These are phyloP conservation scores for Papilio glaucus DNA, from an alignment of 1,140 invertebrate genomes.

Conservation along the genomic window DNA sequence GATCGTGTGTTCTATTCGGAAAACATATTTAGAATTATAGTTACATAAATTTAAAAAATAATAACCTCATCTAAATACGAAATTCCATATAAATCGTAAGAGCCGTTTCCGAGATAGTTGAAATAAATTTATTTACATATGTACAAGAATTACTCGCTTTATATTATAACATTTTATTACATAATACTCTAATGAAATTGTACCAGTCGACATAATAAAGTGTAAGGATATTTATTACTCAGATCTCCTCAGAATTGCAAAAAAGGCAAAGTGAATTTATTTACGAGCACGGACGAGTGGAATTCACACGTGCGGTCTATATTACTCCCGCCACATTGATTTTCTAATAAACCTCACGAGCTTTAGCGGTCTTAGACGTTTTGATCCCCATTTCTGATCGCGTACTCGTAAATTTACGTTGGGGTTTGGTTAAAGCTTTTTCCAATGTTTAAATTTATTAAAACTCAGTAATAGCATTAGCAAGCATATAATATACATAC, in stretches of 20 bases:
- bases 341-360: not conserved
- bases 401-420: not conserved
- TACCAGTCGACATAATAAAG: not conserved
- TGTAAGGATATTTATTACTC: not conserved
- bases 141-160: no score
- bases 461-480: not conserved
- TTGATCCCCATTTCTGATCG: not conserved
- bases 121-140: no score
- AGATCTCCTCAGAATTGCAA: not conserved
- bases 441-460: not conserved
- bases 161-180: no score
- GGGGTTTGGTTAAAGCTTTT: not conserved
- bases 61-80: no score
- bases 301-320: slow-evolving; percentile 18
- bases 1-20: no score
- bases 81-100: no score
- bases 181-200: not conserved
- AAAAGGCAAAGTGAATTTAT: not conserved
- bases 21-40: no score
- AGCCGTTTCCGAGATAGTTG: no score
- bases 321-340: slow-evolving; percentile 13
- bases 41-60: no score
- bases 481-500: no score
- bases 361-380: not conserved
- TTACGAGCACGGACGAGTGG: not conserved